Conservation (phyloP, 2,888 invertebrate species). For the Chrysolina americana region DNA sequence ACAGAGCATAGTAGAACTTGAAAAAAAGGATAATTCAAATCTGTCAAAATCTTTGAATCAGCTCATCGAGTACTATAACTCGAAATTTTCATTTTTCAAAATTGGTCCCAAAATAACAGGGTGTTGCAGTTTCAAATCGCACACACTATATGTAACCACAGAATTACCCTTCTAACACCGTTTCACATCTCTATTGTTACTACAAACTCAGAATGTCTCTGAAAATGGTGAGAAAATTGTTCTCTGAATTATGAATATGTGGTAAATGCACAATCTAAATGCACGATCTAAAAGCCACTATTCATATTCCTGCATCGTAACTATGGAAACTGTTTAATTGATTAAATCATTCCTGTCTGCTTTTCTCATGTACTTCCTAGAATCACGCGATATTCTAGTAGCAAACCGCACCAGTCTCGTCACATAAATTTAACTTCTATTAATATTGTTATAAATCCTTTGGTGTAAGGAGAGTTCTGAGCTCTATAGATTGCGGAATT, state of each 20-base stretch:
- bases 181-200: too few species aligned
- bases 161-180: too few species aligned
- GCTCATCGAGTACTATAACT: too few species aligned
- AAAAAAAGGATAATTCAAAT: too few species aligned
- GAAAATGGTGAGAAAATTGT: not conserved
- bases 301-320: not conserved
- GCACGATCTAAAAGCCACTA: constrained; percentile 2
- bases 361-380: constrained; percentile 1
- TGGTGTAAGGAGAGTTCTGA: constrained; percentile 36
- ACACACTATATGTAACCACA: too few species aligned
- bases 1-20: too few species aligned
- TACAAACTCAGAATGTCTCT: too few species aligned
- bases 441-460: constrained; percentile 56
- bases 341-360: constrained; percentile 2
- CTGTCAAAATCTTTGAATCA: too few species aligned
- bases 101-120: too few species aligned
- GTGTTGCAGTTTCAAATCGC: too few species aligned
- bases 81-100: too few species aligned
- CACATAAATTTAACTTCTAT: constrained; percentile 51
- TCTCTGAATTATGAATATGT: not conserved
- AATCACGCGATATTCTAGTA: constrained; percentile 8
- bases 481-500: constrained; percentile 58
- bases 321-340: not conserved
- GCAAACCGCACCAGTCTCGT: constrained; percentile 18
- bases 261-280: not conserved